Base-by-base conservation (phyloP, 1,140 invertebrate species). In the Ectropis grisescens region DNA sequence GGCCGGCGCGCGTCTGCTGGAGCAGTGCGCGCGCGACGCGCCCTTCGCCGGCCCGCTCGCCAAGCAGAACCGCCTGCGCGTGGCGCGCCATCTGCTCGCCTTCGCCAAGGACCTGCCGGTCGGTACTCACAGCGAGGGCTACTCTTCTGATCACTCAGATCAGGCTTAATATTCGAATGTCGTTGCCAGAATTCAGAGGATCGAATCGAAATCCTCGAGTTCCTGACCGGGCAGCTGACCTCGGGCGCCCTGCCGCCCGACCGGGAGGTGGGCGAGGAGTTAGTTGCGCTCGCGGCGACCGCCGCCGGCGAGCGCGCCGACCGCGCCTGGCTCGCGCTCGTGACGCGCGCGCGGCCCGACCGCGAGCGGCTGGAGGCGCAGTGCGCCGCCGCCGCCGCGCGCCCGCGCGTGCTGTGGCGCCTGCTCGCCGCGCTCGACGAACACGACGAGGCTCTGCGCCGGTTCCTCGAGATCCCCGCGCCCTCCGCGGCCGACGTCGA, bases 1-100 rank as follows among this genome's bases (percentile, higher is more conserved):
- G 2, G 59, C 78, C 1, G 66, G 61, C 1, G 48, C 72, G 13
- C 62, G 74, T 11, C 59, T 82, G 46, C 54, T 83, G 33, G 76
- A 79, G 42, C 78, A 82, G 49, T 64, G 76, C 33, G 58, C 69
- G 29, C 64, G 67, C 4, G 74, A 78, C 8, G 72, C 78, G 12
- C 81, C 81, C 9, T 82, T 82, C 55, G 69, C 62, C 11, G 81
- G 81, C 13, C 78, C 81, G 27, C 68, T 82, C 36, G 81, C 65
- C 32, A 83, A 83, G 34, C 78, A 80, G 41, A 83, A 83, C 39
- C 51, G 76, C 0, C 56, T 83, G 25, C 49, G 74, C 1, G 76
- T 81, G 3, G 71, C 74, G 2, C 58, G 78, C 5, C 66, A 74
- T 0, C 47, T 82, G 7, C 60, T 82, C 15, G 38, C 50, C 14